Conservation (phyloP, 2,113 vertebrate species). For the Chionis minor region DNA sequence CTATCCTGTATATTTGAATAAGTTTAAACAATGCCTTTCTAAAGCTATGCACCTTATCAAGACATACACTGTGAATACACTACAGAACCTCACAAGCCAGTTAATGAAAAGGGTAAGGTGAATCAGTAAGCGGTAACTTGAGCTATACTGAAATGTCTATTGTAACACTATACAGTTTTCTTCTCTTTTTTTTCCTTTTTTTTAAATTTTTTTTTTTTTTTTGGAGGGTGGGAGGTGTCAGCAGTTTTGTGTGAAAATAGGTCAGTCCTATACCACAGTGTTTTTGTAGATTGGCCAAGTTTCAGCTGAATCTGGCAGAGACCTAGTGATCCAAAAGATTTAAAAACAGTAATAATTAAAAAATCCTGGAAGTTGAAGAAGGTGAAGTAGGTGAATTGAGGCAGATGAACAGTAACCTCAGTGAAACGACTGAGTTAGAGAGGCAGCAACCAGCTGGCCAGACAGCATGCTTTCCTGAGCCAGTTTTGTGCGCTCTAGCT, state of each 20-base stretch:
- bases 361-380: background rate
- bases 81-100: conserved; percentile 92
- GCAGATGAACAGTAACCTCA: background rate
- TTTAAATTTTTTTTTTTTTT: background rate
- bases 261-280: background rate
- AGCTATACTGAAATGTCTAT: background rate
- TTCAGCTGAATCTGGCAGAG: background rate
- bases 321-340: background rate
- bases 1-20: conserved; percentile 90
- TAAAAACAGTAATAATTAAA: background rate
- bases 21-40: conserved; percentile 96
- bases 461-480: background rate
- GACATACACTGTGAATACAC: conserved; percentile 89
- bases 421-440: background rate
- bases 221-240: background rate
- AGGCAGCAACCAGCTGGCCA: background rate
- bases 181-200: background rate
- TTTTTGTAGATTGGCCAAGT: background rate
- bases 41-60: conserved; percentile 98
- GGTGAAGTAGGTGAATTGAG: background rate
- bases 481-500: background rate
- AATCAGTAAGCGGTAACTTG: background rate
- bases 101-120: conserved; percentile 91
- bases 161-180: background rate
- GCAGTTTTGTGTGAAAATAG: background rate